Evolutionary conservation across 1,140 invertebrate species (phyloP).

Genomic region (Rhyacophila brunnea): DNA sequence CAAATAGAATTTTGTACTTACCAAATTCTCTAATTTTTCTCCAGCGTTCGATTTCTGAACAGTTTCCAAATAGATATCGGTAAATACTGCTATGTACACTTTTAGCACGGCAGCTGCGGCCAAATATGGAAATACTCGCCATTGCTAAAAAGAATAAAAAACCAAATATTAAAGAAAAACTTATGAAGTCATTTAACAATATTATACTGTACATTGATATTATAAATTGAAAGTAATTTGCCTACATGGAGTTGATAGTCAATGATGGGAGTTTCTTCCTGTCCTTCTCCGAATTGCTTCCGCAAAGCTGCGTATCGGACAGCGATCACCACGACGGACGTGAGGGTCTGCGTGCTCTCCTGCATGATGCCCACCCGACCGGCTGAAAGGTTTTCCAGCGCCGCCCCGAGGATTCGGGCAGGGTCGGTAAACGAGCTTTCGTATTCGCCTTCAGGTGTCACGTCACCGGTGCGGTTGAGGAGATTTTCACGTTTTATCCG

Average conservation of each 20-base stretch:
- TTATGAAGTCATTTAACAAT: not conserved
- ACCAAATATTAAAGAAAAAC: not conserved
- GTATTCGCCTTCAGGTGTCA: conserved; percentile 82
- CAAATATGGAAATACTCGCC: conserved; percentile 85
- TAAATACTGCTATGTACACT: conserved; percentile 64
- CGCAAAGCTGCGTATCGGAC: conserved; percentile 87
- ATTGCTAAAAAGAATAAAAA: conserved; percentile 68
- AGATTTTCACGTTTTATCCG: conserved; percentile 77
- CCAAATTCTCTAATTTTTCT: conserved; percentile 57
- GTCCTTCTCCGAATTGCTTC: conserved; percentile 78
- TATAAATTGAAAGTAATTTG: conserved; percentile 22
- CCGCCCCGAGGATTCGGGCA: conserved; percentile 74
- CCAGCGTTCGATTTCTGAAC: conserved; percentile 59
- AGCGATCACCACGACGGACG: conserved; percentile 77
- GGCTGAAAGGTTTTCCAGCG: conserved; percentile 81
- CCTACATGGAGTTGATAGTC: conserved; percentile 86
- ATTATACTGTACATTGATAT: no score
- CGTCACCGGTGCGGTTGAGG: conserved; percentile 85
- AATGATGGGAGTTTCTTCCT: conserved; percentile 77
- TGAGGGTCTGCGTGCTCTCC: conserved; percentile 71
- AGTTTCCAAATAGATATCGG: conserved; percentile 54
- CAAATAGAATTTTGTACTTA: conserved; percentile 37
- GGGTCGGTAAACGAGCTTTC: conserved; percentile 74
- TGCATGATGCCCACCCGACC: conserved; percentile 74
- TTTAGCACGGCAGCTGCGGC: conserved; percentile 78